Evolutionary conservation across 2,888 invertebrate genomes (phyloP).

Genomic region (Thereva unica): DNA sequence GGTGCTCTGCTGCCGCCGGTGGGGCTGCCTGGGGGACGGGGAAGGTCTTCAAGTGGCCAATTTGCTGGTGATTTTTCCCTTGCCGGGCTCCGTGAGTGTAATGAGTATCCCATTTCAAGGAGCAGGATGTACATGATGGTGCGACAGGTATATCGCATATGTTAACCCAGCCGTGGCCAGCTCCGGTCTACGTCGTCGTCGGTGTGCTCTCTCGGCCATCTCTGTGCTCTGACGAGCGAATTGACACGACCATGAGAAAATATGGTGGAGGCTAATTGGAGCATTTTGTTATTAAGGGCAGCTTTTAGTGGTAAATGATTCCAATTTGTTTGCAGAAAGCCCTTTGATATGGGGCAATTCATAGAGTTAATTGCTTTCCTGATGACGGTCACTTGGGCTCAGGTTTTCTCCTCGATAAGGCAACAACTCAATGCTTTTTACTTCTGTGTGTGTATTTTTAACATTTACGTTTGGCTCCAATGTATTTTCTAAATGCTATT

Average conservation of each 20-base stretch:
- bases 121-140: neutral
- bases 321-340: too few species aligned
- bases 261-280: conserved; percentile 14
- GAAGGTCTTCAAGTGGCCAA: conserved; percentile 12
- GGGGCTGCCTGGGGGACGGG: neutral
- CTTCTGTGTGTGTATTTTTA: too few species aligned
- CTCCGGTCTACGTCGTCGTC: too few species aligned
- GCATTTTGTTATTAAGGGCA: conserved; percentile 10
- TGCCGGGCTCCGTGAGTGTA: conserved; percentile 9
- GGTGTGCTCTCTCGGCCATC: too few species aligned
- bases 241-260: conserved; percentile 10
- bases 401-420: too few species aligned
- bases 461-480: too few species aligned
- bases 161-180: too few species aligned
- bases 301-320: conserved; percentile 11
- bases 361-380: conserved; percentile 1
- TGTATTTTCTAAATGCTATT: too few species aligned
- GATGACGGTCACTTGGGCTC: neutral
- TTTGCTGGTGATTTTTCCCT: conserved; percentile 24
- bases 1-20: neutral
- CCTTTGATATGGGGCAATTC: too few species aligned
- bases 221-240: conserved; percentile 2
- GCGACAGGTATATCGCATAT: neutral
- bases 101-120: neutral
- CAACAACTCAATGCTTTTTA: too few species aligned